These are phyloP conservation scores for Drosophila pseudoananassae DNA, from an alignment of 1,140 invertebrate genomes.

Conservation along the genomic window DNA sequence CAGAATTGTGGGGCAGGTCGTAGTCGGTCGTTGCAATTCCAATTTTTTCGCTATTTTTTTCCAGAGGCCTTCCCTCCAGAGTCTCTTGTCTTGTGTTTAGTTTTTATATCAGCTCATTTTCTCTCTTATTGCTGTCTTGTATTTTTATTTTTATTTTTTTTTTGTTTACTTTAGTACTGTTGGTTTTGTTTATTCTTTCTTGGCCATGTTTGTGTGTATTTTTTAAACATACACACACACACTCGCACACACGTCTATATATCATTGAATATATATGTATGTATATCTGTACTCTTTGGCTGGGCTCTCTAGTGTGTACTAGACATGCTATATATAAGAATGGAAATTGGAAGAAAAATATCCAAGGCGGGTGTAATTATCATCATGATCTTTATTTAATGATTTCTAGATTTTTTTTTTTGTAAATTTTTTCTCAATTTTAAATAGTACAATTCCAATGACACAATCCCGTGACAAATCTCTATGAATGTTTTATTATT, in stretches of 20 bases:
- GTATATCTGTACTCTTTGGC: no score
- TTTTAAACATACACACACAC: background rate
- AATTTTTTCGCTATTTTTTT: background rate
- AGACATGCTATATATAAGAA: no score
- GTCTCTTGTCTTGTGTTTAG: conserved; percentile 1
- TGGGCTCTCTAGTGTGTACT: no score
- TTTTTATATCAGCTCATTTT: conserved; percentile 54
- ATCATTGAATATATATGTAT: background rate
- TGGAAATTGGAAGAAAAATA: no score
- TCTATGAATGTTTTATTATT: conserved; percentile 11
- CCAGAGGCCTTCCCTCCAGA: no score
- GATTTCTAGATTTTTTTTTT: no score
- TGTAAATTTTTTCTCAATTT: no score
- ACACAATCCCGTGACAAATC: conserved; percentile 48
- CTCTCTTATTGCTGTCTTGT: conserved; percentile 23
- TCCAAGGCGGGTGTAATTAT: no score
- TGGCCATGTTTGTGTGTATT: conserved; percentile 29
- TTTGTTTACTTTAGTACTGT: conserved; percentile 68
- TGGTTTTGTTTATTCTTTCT: conserved; percentile 64
- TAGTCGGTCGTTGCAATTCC: conserved; percentile 1
- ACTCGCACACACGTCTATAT: background rate
- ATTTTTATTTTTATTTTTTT: conserved; percentile 31
- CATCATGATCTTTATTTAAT: no score
- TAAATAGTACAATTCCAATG: conserved; percentile 6
- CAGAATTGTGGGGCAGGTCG: conserved; percentile 40